A percentile compares a stretch with the other conserved stretches of the same genome.
phyloP scores from a whole-genome alignment of 2,113 vertebrate genomes.

The Atherinomorus stipes region DNA sequence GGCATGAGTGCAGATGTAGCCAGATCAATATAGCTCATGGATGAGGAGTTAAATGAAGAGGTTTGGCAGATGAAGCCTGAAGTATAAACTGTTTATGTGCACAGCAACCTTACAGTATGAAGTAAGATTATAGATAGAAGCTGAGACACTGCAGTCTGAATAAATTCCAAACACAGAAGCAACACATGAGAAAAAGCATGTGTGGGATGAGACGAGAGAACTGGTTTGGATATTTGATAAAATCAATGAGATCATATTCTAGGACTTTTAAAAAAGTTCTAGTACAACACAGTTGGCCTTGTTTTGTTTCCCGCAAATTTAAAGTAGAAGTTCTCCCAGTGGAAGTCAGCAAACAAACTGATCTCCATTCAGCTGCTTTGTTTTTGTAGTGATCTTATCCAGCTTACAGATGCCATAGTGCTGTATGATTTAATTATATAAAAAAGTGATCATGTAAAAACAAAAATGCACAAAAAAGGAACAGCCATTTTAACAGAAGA shows the following conservation, averaged over 20 bases:
- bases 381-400: background rate
- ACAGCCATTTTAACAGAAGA: no score
- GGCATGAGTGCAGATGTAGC: constrained; percentile 8
- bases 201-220: background rate
- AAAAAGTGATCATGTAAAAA: background rate
- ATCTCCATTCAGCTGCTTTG: constrained; percentile 17
- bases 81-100: background rate
- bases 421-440: background rate
- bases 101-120: constrained; percentile 1
- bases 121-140: background rate
- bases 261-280: background rate
- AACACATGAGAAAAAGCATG: background rate
- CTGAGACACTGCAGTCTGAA: background rate
- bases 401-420: background rate
- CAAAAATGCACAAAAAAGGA: background rate
- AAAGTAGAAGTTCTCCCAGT: constrained; percentile 2
- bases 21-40: background rate
- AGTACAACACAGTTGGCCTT: background rate
- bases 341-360: constrained; percentile 16
- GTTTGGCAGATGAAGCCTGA: constrained; percentile 10
- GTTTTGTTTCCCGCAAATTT: constrained; percentile 10
- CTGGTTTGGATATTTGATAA: background rate
- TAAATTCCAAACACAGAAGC: background rate
- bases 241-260: background rate
- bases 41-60: background rate